Evolutionary conservation across 92 coral and sea anemone species (phyloP).

Genomic region (Metridium senile): DNA sequence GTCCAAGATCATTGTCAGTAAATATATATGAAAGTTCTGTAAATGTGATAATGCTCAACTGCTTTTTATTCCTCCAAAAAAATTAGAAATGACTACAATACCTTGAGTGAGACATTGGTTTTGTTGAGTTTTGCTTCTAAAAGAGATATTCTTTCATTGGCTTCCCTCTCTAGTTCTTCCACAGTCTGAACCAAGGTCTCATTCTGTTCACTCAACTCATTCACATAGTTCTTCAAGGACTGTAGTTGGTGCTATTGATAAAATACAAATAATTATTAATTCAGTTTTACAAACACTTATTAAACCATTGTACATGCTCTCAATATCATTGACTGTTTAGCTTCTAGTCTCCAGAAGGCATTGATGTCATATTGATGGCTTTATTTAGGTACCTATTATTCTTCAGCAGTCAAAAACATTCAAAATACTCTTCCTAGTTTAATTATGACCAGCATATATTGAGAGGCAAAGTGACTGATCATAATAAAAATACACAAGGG

Average conservation of each 20-base stretch:
- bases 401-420: too few species aligned
- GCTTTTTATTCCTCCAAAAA: too few species aligned
- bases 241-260: slow-evolving; percentile 81
- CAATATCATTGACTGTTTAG: background rate
- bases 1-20: too few species aligned
- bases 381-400: too few species aligned
- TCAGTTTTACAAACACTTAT: background rate
- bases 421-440: too few species aligned
- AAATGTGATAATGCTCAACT: too few species aligned
- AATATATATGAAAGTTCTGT: too few species aligned
- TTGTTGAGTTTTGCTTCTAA: slow-evolving; percentile 86
- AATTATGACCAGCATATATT: too few species aligned
- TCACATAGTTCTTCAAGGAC: slow-evolving; percentile 87
- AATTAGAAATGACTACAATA: slow-evolving; percentile 4
- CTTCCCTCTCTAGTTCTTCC: slow-evolving; percentile 95
- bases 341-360: too few species aligned
- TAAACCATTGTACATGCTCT: background rate
- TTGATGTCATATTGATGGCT: too few species aligned
- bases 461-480: too few species aligned
- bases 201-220: slow-evolving; percentile 94
- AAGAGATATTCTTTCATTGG: slow-evolving; percentile 91
- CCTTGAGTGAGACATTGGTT: slow-evolving; percentile 70
- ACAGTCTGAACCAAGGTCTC: slow-evolving; percentile 98
- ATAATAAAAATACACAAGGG: too few species aligned
- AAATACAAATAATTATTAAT: background rate